A percentile compares a stretch with the other conserved stretches of the same genome.
These are phyloP conservation scores for Seriola aureovittata DNA, from an alignment of 2,113 vertebrate genomes.

Conservation along the genomic window DNA sequence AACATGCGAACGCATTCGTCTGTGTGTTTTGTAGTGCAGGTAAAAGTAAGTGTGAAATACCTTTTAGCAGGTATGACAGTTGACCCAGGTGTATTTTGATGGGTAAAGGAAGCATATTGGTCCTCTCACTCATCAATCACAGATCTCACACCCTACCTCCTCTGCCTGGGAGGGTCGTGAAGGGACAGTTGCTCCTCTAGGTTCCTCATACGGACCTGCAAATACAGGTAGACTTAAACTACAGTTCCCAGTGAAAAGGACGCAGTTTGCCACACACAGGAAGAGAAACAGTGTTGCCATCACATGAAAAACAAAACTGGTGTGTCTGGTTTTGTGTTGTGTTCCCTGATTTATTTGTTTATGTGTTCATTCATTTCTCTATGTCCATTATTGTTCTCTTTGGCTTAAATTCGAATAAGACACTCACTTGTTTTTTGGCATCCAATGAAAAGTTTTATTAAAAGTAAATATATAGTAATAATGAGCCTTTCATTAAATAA, in stretches of 20 bases:
- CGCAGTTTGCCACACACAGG: not conserved
- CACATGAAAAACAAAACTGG: not conserved
- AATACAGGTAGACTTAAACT: slow-evolving; percentile 23
- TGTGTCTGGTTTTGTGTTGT: not conserved
- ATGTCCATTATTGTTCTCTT: not conserved
- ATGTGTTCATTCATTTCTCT: not conserved
- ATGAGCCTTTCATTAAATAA: too few species aligned
- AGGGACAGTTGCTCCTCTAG: too few species aligned
- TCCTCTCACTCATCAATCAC: slow-evolving; percentile 48
- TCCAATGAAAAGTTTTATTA: too few species aligned
- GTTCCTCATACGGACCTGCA: slow-evolving; percentile 16
- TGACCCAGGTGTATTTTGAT: slow-evolving; percentile 26
- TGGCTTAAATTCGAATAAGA: slow-evolving; percentile 5
- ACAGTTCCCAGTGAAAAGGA: not conserved
- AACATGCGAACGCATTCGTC: not conserved
- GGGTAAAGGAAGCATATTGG: too few species aligned
- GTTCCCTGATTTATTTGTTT: not conserved
- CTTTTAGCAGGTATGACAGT: slow-evolving; percentile 36
- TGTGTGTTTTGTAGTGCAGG: not conserved
- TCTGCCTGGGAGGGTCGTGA: too few species aligned
- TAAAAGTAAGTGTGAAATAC: slow-evolving; percentile 4
- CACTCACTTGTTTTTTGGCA: too few species aligned
- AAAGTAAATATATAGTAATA: too few species aligned
- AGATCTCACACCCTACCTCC: not conserved
- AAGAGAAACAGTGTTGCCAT: not conserved